These are phyloP conservation scores for Pao palembangensis DNA, from an alignment of 2,113 vertebrate genomes.

Conservation along the genomic window DNA sequence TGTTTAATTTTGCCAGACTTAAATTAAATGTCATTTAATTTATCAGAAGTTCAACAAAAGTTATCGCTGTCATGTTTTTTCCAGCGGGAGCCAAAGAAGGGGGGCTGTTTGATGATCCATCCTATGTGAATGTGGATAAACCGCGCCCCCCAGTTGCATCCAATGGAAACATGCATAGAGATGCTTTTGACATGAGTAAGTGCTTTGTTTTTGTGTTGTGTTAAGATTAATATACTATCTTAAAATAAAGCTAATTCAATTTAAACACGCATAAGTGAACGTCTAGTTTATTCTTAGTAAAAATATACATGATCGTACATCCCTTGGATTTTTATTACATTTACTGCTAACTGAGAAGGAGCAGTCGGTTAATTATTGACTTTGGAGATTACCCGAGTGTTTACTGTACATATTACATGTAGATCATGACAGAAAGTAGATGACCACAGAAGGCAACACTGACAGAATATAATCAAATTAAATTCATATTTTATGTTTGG, in stretches of 20 bases:
- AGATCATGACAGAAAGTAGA: constrained; percentile 15
- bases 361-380: constrained; percentile 10
- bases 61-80: constrained; percentile 5
- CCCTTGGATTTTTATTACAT: constrained; percentile 4
- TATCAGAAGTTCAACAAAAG: no score
- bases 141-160: constrained; percentile 72
- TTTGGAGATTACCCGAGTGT: no score
- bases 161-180: constrained; percentile 86
- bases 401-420: no score
- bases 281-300: no score
- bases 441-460: constrained; percentile 23
- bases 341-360: neutral
- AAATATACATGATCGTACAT: no score
- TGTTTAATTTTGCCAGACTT: no score
- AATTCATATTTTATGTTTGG: constrained; percentile 12
- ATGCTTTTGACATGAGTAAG: constrained; percentile 96
- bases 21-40: no score
- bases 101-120: constrained; percentile 88
- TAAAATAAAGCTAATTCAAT: neutral
- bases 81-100: constrained; percentile 69
- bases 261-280: no score
- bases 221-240: neutral
- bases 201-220: constrained; percentile 3
- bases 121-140: constrained; percentile 96
- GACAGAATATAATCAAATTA: no score